Base-by-base conservation (phyloP, 2,113 vertebrate species). In the Austrofundulus limnaeus region DNA sequence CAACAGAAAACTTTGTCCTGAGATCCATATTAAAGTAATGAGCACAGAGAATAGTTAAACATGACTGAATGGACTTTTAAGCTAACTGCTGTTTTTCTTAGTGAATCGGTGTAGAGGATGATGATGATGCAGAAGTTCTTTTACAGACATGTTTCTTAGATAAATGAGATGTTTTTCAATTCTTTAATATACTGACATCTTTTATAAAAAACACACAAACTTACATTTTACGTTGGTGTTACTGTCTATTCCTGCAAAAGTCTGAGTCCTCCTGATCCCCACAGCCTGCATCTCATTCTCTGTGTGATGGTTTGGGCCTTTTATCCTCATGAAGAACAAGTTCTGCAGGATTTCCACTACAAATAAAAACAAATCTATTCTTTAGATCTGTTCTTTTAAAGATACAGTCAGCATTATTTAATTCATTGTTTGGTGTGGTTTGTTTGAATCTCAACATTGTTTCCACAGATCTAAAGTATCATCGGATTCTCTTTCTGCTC, bases 261-360 rank as follows among this genome's bases (percentile, higher is more conserved):
- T 91, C 58, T 94, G 83, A 0, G 88, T 82, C 55, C 87, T 89
- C 59, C 77, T 77, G 8, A 81, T 80, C 17, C 38, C 5, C 61
- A 59, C 0, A 62, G 21, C 0, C 2, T 69, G 52, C 13, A 45
- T 59, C 0, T 92, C 91, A n/a, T n/a, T n/a, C 8, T 91, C 92
- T 0, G 12, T 7, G 4, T 58, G 80, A 43, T 52, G 11, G 5
- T 21, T 49, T 20, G 66, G 17, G 15, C 45, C 72, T 59, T 51
- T 83, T 1, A 91, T 86, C 25, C 56, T 77, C 19, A 66, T 74
- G 23, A 93, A 75, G 57, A 98, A 68, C 41, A 95, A 70, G 47
- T 60, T 91, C 83, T 96, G 94, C 34, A 98, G 92, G 60, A 76
- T 88, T 76, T 96, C 95, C 70, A 93, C 97, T 98, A 71, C 37